phyloP scores from a whole-genome alignment of 2,113 vertebrate species.

The Lampris incognitus region DNA sequence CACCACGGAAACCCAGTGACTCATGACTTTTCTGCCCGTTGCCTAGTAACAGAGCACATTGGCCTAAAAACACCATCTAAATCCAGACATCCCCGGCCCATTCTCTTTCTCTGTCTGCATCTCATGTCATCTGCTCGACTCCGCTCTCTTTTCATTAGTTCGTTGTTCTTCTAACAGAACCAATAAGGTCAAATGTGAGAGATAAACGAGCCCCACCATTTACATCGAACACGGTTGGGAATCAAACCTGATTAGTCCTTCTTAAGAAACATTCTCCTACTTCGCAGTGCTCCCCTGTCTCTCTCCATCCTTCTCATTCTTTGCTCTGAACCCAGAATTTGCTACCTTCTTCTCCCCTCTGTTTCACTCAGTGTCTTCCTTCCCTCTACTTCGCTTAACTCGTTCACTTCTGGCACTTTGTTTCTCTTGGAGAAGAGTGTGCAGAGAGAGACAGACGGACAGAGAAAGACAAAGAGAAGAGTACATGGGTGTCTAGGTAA shows the following conservation, averaged over 20 bases:
- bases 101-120: slow-evolving; percentile 18
- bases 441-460: slow-evolving; percentile 34
- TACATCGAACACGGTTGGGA: no score
- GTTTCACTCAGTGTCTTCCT: slow-evolving; percentile 27
- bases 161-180: slow-evolving; percentile 12
- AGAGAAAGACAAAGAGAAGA: slow-evolving; percentile 29
- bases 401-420: slow-evolving; percentile 30
- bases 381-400: slow-evolving; percentile 47
- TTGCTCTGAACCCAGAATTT: slow-evolving; percentile 8
- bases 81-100: slow-evolving; percentile 36
- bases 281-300: neutral
- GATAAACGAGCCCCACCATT: no score
- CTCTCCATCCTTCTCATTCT: slow-evolving; percentile 8
- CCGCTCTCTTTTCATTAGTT: slow-evolving; percentile 44
- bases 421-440: no score
- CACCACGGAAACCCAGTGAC: slow-evolving; percentile 49
- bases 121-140: slow-evolving; percentile 14
- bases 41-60: slow-evolving; percentile 65
- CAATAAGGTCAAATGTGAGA: neutral
- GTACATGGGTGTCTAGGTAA: neutral
- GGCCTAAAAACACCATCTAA: slow-evolving; percentile 39
- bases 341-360: slow-evolving; percentile 12
- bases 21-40: slow-evolving; percentile 64
- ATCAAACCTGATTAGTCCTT: neutral
- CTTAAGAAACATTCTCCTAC: neutral